These are phyloP conservation scores for Forficula auricularia DNA, from an alignment of 1,140 invertebrate species.

Conservation along the genomic window DNA sequence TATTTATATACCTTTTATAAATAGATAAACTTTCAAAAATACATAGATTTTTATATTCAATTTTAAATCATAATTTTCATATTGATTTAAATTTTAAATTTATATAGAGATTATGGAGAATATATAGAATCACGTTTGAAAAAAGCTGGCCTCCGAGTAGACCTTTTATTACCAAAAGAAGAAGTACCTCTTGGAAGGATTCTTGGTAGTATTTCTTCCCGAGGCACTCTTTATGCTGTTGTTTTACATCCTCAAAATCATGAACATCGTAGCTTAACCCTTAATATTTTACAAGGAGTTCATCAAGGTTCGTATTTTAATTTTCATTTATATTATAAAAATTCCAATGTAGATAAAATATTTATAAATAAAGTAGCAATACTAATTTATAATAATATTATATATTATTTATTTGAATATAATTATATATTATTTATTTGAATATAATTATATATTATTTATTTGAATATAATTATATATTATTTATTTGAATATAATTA, in stretches of 20 bases:
- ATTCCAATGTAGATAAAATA: neutral
- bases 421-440: no score
- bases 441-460: no score
- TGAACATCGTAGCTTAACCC: constrained; percentile 64
- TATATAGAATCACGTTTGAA: constrained; percentile 70
- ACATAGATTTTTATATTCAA: no score
- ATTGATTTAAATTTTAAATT: neutral
- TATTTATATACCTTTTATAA: no score
- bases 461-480: no score
- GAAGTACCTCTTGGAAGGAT: constrained; percentile 66
- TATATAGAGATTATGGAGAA: constrained; percentile 68
- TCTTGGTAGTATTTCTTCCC: constrained; percentile 68
- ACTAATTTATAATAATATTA: constrained; percentile 2
- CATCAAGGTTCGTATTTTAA: constrained; percentile 51
- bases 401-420: no score
- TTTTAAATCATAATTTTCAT: no score
- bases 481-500: constrained; percentile 4
- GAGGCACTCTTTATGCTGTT: constrained; percentile 75
- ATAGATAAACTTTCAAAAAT: no score
- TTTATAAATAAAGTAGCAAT: neutral
- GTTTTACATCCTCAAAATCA: constrained; percentile 71
- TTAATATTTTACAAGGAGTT: constrained; percentile 78
- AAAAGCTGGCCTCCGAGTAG: constrained; percentile 57
- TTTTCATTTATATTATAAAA: constrained; percentile 4
- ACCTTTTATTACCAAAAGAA: constrained; percentile 76